Base-by-base conservation (phyloP, 2,888 invertebrate genomes). In the Cataglyphis livida region DNA sequence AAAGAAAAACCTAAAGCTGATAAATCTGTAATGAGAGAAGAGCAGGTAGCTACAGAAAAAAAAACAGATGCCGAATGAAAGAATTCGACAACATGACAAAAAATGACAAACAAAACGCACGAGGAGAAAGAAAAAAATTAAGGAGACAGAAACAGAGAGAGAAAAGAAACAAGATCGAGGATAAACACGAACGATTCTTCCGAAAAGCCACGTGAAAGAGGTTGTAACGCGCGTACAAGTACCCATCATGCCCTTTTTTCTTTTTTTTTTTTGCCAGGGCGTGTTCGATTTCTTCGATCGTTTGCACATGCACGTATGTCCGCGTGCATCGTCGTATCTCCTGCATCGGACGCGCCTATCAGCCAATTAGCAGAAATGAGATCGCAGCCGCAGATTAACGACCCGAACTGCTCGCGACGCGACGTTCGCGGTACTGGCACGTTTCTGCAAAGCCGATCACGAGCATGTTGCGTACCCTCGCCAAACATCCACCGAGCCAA, bases 311-410 rank as follows among this genome's bases (percentile, higher is more conserved):
- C 86, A 83, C 83, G 83, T 85, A 85, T 62, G 82, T 83, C 79
- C 83, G 74, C 84, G 84, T 89, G 76, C 83, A 74, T 62, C 84
- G 75, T 81, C 73, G 82, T 88, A 89, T 89, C 88, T 85, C 88
- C 86, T 88, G 85, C 91, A 92, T 92, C 92, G 87, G 87, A 85
- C 88, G 87, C 85, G 88, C 86, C 92, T 90, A 92, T 92, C 92
- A 88, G 92, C 92, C 93, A 93, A 93, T 93, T 93, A 93, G 92
- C 89, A 91, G 92, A 92, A 93, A 93, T 93, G 91, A 93, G 93
- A 93, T 93, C 92, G 91, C 85, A 90, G 89, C 89, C 87, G 85
- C 87, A 92, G 93, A 93, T 93, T 92, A 93, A 93, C 91, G 84
- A 90, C 88, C 89, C 88, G 65, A 89, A 91, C 91, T 12, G 25